Conservation (phyloP, 1,140 invertebrate genomes). For the Anastatus disparis region DNA sequence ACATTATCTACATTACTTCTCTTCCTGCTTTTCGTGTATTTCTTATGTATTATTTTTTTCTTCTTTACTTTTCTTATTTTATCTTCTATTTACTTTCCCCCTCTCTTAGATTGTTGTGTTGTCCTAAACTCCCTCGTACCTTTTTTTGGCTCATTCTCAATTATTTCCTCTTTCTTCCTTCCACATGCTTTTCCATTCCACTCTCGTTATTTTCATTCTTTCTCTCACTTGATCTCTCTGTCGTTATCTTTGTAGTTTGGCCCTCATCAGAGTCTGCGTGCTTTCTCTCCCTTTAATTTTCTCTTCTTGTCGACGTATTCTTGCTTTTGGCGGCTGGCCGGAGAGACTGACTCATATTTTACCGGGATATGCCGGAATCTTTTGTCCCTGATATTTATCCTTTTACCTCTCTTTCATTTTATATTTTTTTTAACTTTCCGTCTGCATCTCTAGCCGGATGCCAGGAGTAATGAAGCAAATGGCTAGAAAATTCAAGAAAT, state of each 20-base stretch:
- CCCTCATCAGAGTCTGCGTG: background rate
- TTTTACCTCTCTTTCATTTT: slow-evolving; percentile 31
- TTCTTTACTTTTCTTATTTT: background rate
- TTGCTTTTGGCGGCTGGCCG: slow-evolving; percentile 23
- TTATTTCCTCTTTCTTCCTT: background rate
- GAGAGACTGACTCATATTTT: slow-evolving; percentile 48
- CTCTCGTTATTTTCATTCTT: background rate
- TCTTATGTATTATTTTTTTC: background rate
- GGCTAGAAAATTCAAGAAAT: too few relatives aligned
- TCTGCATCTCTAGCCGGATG: too few relatives aligned
- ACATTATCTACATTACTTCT: too few relatives aligned
- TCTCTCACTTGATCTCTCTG: slow-evolving; percentile 3
- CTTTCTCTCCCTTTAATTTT: background rate
- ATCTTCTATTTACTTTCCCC: background rate
- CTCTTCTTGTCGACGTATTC: slow-evolving; percentile 19
- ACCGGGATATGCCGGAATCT: slow-evolving; percentile 53
- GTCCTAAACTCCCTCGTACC: background rate
- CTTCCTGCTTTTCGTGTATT: too few relatives aligned
- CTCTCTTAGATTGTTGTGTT: background rate
- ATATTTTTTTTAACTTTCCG: too few relatives aligned
- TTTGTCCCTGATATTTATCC: slow-evolving; percentile 64
- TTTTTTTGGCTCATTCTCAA: background rate
- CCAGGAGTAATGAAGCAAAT: slow-evolving; percentile 49
- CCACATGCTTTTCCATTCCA: background rate
- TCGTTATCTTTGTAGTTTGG: background rate